Conservation (phyloP, 2,113 vertebrate genomes). For the Seriola quinqueradiata region DNA sequence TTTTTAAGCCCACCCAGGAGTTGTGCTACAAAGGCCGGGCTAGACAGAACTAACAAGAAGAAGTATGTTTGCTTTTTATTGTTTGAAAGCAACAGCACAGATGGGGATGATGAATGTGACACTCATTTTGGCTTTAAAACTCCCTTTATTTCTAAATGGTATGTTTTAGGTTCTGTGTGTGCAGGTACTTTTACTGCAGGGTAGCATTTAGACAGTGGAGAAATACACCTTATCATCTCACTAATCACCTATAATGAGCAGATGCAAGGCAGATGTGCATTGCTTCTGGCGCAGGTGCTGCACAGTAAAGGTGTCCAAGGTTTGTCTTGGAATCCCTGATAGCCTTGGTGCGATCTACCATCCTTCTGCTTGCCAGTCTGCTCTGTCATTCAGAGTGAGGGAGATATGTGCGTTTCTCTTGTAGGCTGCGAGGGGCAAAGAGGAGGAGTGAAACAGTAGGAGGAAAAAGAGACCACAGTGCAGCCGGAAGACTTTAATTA, state of each 20-base stretch:
- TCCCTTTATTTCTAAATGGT: slow-evolving; percentile 19
- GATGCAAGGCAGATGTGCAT: slow-evolving; percentile 78
- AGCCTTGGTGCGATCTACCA: slow-evolving; percentile 32
- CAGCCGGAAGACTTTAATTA: slow-evolving; percentile 74
- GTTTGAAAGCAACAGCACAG: slow-evolving; percentile 43
- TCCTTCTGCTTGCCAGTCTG: slow-evolving; percentile 55
- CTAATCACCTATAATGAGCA: slow-evolving; percentile 79
- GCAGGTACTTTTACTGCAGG: slow-evolving; percentile 48
- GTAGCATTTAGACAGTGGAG: slow-evolving; percentile 58
- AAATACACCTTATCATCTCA: slow-evolving; percentile 54
- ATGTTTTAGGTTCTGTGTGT: slow-evolving; percentile 31
- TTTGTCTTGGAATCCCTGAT: slow-evolving; percentile 57
- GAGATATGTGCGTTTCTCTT: slow-evolving; percentile 3
- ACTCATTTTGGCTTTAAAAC: slow-evolving; percentile 27
- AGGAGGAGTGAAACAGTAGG: slow-evolving; percentile 16
- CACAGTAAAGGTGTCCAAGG: slow-evolving; percentile 58
- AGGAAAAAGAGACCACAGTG: slow-evolving; percentile 18
- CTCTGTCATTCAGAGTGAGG: slow-evolving; percentile 30
- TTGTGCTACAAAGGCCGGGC: slow-evolving; percentile 18
- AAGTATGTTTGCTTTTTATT: slow-evolving; percentile 26
- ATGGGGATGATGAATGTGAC: slow-evolving; percentile 31
- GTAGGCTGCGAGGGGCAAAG: neutral
- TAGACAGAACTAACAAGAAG: slow-evolving; percentile 4
- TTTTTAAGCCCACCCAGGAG: slow-evolving; percentile 55
- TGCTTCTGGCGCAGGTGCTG: slow-evolving; percentile 72